These are phyloP conservation scores for Drosophila hydei DNA, from an alignment of 1,140 invertebrate species.

Conservation along the genomic window DNA sequence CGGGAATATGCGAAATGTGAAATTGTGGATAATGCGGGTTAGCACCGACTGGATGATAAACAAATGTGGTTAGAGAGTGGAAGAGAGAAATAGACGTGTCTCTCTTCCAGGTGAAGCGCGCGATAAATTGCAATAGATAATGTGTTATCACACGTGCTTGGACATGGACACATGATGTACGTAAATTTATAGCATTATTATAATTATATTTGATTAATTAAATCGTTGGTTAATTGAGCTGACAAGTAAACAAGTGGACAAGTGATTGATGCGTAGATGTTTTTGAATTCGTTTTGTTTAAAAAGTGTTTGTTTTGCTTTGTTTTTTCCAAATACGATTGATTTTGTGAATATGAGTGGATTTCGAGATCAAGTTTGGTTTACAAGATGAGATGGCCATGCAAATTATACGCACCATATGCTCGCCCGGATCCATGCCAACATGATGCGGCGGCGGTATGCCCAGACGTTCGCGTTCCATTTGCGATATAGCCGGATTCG, in stretches of 20 bases:
- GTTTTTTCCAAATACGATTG: constrained; percentile 83
- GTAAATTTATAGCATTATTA: constrained; percentile 7
- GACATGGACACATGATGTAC: constrained; percentile 43
- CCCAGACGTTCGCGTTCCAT: constrained; percentile 94
- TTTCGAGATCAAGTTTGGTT: constrained; percentile 39
- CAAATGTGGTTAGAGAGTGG: constrained; percentile 40
- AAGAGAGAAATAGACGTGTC: constrained; percentile 1
- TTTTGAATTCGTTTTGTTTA: constrained; percentile 51
- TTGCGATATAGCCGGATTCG: constrained; percentile 89
- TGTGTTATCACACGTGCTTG: constrained; percentile 40
- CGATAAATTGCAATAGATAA: neutral
- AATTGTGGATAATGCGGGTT: constrained; percentile 39
- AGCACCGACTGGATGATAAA: constrained; percentile 19
- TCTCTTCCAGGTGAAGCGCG: neutral
- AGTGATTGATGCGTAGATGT: constrained; percentile 61
- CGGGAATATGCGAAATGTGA: constrained; percentile 19
- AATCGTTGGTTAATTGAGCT: constrained; percentile 28
- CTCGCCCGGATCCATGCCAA: constrained; percentile 86
- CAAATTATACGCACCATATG: constrained; percentile 85
- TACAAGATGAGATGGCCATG: constrained; percentile 84
- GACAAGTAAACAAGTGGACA: constrained; percentile 68
- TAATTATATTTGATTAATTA: neutral
- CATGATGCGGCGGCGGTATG: constrained; percentile 88
- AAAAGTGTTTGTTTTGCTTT: constrained; percentile 37
- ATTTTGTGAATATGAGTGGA: constrained; percentile 82